phyloP scores from a whole-genome alignment of 1,140 invertebrate species.

The Penaeus chinensis region DNA sequence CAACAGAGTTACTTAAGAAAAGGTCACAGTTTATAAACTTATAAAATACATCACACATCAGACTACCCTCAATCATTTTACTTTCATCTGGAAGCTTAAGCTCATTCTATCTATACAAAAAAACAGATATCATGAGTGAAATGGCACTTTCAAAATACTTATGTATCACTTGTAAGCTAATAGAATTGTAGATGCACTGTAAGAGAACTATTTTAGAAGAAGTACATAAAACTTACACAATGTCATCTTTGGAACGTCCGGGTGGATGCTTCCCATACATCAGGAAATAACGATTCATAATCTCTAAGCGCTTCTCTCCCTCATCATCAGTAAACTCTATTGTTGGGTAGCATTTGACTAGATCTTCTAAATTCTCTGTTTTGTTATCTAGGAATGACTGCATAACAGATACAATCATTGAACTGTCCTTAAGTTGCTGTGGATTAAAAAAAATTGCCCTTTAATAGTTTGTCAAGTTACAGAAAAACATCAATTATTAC shows the following conservation, averaged over 20 bases:
- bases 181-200: neutral
- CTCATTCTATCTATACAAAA: neutral
- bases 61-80: no score
- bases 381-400: conserved; percentile 81
- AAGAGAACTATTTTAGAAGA: neutral
- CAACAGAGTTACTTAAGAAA: no score
- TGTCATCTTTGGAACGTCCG: conserved; percentile 72
- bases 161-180: neutral
- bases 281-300: conserved; percentile 94
- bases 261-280: conserved; percentile 78
- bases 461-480: neutral
- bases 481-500: neutral
- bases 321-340: conserved; percentile 76
- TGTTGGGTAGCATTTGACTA: conserved; percentile 85
- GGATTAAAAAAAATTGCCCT: neutral
- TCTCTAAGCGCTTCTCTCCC: conserved; percentile 78
- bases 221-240: conserved; percentile 73
- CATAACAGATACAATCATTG: conserved; percentile 91
- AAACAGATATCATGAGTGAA: neutral
- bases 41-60: no score
- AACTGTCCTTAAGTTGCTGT: conserved; percentile 91
- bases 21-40: no score
- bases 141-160: neutral
- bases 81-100: neutral
- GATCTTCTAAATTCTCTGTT: conserved; percentile 75